Percentiles rank a stretch among this genome's conserved stretches.
Evolutionary conservation across 2,888 invertebrate species (phyloP).

Genomic region (Aphrophora alni): DNA sequence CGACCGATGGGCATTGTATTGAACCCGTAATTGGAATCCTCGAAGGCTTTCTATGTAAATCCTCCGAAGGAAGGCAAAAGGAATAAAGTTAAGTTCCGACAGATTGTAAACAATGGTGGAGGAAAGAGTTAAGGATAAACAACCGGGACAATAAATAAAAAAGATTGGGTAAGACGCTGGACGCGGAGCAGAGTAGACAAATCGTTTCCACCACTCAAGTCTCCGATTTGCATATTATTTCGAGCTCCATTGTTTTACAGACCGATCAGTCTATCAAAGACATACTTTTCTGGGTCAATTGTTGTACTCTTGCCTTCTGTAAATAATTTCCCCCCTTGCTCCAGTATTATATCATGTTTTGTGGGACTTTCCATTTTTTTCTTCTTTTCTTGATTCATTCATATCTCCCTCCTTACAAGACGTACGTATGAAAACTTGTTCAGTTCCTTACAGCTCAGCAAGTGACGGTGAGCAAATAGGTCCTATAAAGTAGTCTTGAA

Average conservation of each 20-base stretch:
- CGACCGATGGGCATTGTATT: background rate
- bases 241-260: background rate
- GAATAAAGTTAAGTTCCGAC: background rate
- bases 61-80: too few species aligned
- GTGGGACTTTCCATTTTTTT: too few species aligned
- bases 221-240: background rate
- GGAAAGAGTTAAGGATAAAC: too few species aligned
- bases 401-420: too few species aligned
- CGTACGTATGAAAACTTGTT: too few species aligned
- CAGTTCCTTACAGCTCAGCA: background rate
- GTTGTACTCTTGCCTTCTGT: background rate
- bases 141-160: background rate
- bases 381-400: too few species aligned
- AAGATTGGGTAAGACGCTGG: background rate
- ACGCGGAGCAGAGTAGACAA: too few species aligned
- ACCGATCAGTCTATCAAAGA: background rate
- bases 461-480: background rate
- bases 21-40: background rate
- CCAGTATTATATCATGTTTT: too few species aligned
- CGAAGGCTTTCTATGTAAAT: background rate
- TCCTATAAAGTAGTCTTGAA: background rate
- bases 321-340: background rate
- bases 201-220: background rate
- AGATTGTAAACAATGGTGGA: background rate
- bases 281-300: slow-evolving; percentile 4